Base-by-base conservation (phyloP, 2,888 invertebrate genomes). In the Diplazon laetatorius region DNA sequence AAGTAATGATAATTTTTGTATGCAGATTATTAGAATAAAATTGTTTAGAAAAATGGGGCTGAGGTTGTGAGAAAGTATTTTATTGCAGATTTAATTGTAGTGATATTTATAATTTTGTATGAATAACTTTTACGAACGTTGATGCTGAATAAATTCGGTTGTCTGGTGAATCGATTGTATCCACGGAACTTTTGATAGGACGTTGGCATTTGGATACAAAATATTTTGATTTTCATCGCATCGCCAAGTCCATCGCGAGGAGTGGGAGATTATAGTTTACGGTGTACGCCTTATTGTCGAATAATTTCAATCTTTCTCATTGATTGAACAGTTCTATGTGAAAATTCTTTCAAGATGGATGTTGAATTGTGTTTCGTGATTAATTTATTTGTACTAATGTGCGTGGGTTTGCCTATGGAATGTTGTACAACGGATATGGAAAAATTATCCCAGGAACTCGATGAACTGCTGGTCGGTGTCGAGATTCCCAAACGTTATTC, bases 41-140 rank as follows among this genome's bases (percentile, higher is more conserved):
- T n/a, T n/a, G n/a, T n/a, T n/a, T n/a, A n/a, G n/a, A n/a, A n/a
- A n/a, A n/a, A n/a, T n/a, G n/a, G n/a, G n/a, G n/a, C n/a, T n/a
- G n/a, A n/a, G n/a, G n/a, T n/a, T n/a, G n/a, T n/a, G n/a, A n/a
- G n/a, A 30, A 71, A 39, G 44, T 71, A 71, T 50, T 22, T 16
- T 50, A 71, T 48, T 16, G 5, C 18, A 37, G 35, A 18, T 37
- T 44, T 72, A 65, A 76, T 68, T 63, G 44, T 39, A 63, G 25
- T 70, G n/a, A 55, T 75, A 80, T 80, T 80, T 79, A 79, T 81
- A 52, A 70, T 76, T 55, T 68, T 60, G 46, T 72, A 60, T 42
- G 20, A 48, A 12, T 52, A 4, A 60, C 10, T n/a, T n/a, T 18
- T 10, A 37, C 22, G 35, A 37, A 46, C 52, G 59, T 62, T 14